phyloP scores from a whole-genome alignment of 1,140 invertebrate species.

The Tetragnatha versicolor region DNA sequence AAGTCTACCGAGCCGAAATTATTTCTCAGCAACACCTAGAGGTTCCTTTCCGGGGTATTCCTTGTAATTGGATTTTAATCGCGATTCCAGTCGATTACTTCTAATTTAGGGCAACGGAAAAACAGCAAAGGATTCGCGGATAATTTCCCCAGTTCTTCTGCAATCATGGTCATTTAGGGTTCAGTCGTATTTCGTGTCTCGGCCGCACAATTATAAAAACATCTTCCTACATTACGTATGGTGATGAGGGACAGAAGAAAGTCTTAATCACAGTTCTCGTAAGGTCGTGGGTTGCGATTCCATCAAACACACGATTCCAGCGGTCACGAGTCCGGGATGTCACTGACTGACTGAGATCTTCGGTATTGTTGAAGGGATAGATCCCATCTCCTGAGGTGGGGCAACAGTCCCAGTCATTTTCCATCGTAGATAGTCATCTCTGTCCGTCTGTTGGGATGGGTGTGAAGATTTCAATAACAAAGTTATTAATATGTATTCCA shows the following conservation, averaged over 20 bases:
- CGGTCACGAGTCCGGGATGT: constrained; percentile 25
- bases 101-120: constrained; percentile 4
- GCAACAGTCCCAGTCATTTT: neutral
- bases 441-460: neutral
- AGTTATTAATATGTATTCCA: no score
- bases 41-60: constrained; percentile 1
- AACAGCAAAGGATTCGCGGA: neutral
- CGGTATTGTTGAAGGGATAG: no score
- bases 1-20: no score
- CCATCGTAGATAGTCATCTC: neutral
- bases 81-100: constrained; percentile 20
- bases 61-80: constrained; percentile 47
- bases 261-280: constrained; percentile 37
- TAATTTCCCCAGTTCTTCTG: constrained; percentile 18
- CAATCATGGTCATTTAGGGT: constrained; percentile 20
- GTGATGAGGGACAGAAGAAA: constrained; percentile 31
- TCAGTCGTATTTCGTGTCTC: constrained; percentile 7
- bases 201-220: constrained; percentile 43
- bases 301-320: constrained; percentile 38
- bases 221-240: constrained; percentile 46
- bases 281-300: constrained; percentile 43
- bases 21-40: neutral
- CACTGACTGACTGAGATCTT: neutral
- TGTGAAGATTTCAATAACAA: no score
- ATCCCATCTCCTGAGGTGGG: neutral